phyloP scores from a whole-genome alignment of 2,113 vertebrate genomes.

The rabbit (Oryctolagus cuniculus) region mOryCun1.1 NC_091432.1:97013501-97014000 shows the following conservation, averaged over 20 bases:
- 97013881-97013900: background rate
- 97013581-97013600: background rate
- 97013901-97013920: background rate
- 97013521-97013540: background rate
- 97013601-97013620: background rate
- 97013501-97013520: background rate
- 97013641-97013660: background rate
- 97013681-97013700: background rate
- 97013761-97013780: background rate
- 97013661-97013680: background rate
- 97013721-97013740: background rate
- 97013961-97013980: background rate
- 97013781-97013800: constrained; percentile 3
- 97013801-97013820: background rate
- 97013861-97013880: background rate
- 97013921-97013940: background rate
- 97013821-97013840: background rate
- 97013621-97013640: constrained; percentile 4
- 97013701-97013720: constrained; percentile 42
- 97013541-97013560: background rate
- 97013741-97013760: background rate
- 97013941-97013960: background rate
- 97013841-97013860: background rate
- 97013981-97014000: background rate
- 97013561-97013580: background rate